A percentile compares a stretch with the other conserved stretches of the same genome.
phyloP scores from a whole-genome alignment of 2,113 vertebrate species.

The Melospiza georgiana region DNA sequence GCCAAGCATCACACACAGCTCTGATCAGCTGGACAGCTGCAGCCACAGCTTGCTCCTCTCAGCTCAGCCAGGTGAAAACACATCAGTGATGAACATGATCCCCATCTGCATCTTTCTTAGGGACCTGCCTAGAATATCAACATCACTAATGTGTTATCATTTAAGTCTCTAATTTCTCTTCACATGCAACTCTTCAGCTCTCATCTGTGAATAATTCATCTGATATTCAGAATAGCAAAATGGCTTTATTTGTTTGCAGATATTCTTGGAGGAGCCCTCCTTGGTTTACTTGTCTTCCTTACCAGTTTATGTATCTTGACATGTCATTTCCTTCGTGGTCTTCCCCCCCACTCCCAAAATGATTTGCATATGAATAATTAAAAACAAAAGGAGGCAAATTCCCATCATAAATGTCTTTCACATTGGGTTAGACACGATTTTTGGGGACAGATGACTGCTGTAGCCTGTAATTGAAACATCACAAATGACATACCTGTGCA shows the following conservation, averaged over 20 bases:
- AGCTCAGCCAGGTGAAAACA: not conserved
- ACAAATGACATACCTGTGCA: not conserved
- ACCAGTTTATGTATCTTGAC: slow-evolving; percentile 27
- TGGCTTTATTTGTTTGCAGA: not conserved
- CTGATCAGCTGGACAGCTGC: not conserved
- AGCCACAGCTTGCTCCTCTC: not conserved
- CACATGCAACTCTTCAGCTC: not conserved
- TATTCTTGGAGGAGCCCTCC: slow-evolving; percentile 3
- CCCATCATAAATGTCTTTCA: not conserved
- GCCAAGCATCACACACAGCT: not conserved
- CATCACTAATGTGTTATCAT: not conserved
- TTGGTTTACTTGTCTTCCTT: not conserved
- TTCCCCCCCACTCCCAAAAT: not conserved
- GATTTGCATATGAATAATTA: slow-evolving; percentile 8
- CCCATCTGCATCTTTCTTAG: not conserved
- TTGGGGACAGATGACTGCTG: not conserved
- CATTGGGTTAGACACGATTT: not conserved
- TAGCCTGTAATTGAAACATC: not conserved
- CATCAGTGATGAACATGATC: rapidly evolving
- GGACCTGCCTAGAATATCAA: not conserved
- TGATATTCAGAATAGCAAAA: not conserved
- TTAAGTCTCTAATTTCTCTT: slow-evolving; percentile 19
- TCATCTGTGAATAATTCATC: slow-evolving; percentile 20
- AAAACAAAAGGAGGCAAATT: not conserved
- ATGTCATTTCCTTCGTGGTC: not conserved